Base-by-base conservation (phyloP, 2,113 vertebrate genomes). In the Archocentrus centrarchus region DNA sequence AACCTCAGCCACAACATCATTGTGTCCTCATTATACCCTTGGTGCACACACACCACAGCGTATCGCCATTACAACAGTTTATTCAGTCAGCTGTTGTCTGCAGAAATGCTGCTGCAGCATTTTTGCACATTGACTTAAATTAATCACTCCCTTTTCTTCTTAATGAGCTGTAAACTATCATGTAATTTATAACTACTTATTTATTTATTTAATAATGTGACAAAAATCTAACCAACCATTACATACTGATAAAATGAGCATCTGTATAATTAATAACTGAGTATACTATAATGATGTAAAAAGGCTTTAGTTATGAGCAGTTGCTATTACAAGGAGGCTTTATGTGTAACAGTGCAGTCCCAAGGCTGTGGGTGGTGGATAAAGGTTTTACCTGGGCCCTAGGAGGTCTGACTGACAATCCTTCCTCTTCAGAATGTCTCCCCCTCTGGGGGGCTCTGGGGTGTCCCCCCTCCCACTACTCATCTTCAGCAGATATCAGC, bases 401-500 rank as follows among this genome's bases (percentile, higher is more conserved):
- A 97, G 96, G 70, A 97, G 97, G 84, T 99, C 98, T 0, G 96
- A 85, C 44, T 93, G 96, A 93, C 96, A 96, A 82, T 99, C 98
- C 85, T 99, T 99, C 90, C 98, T 97, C 93, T 99, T 99, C 94
- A 97, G 96, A 91, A 97, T 94, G 94, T 99, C 98, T 90, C 95
- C 96, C 97, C 97, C 97, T 86, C 96, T 93, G 77, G 97, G 96
- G 96, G 87, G 88, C 81, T 99, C 98, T 86, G 97, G 97, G 95
- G 97, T 96, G 93, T 97, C 97, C 89, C 97, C 97, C 95, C 97
- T 97, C 89, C 97, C 97, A 79, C 96, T 97, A 96, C 97, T 99
- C 98, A 99, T 99, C 95, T 96, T 99, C 96, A 97, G 96, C 95
- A 96, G 96, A 97, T 97, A 98, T 97, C 97, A 98, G 97, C 97